These are phyloP conservation scores for Drosophila chauvacae DNA, from an alignment of 1,140 invertebrate genomes.

Conservation along the genomic window DNA sequence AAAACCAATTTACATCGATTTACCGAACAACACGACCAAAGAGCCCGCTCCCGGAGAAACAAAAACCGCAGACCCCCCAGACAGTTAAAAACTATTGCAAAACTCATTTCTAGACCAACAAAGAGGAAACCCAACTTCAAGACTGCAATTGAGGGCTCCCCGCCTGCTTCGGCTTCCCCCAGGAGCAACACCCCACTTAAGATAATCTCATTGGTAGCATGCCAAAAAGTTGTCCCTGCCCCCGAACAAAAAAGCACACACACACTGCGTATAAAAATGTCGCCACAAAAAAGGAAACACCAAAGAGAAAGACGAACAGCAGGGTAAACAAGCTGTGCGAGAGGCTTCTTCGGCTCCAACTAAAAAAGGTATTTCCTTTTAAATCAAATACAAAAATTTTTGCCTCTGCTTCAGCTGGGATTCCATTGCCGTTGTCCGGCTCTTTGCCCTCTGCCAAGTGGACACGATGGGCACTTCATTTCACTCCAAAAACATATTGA, in stretches of 20 bases:
- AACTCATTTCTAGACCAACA: conserved; percentile 58
- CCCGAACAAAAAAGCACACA: conserved; percentile 5
- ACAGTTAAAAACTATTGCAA: conserved; percentile 63
- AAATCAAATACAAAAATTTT: conserved; percentile 75
- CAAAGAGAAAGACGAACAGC: conserved; percentile 30
- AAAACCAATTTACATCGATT: conserved; percentile 51
- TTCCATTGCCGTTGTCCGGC: conserved; percentile 35
- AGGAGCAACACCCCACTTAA: conserved; percentile 72
- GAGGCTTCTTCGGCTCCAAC: conserved; percentile 35
- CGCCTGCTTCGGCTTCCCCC: not conserved
- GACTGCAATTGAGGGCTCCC: conserved; percentile 50
- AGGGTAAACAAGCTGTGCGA: conserved; percentile 43
- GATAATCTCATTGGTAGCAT: conserved; percentile 78
- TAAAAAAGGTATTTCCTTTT: conserved; percentile 75
- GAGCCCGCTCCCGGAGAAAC: conserved; percentile 7
- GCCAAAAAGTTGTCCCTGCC: conserved; percentile 69
- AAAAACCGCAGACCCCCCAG: conserved; percentile 27
- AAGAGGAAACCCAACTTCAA: conserved; percentile 33
- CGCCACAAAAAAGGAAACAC: conserved; percentile 53
- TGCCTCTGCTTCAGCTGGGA: conserved; percentile 49
- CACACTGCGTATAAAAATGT: conserved; percentile 70
- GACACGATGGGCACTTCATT: conserved; percentile 73
- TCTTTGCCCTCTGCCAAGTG: conserved; percentile 38
- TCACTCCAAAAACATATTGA: conserved; percentile 78
- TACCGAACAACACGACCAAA: conserved; percentile 31